Base-by-base conservation (phyloP, 2,113 vertebrate genomes). In the Pelusios castaneus region DNA sequence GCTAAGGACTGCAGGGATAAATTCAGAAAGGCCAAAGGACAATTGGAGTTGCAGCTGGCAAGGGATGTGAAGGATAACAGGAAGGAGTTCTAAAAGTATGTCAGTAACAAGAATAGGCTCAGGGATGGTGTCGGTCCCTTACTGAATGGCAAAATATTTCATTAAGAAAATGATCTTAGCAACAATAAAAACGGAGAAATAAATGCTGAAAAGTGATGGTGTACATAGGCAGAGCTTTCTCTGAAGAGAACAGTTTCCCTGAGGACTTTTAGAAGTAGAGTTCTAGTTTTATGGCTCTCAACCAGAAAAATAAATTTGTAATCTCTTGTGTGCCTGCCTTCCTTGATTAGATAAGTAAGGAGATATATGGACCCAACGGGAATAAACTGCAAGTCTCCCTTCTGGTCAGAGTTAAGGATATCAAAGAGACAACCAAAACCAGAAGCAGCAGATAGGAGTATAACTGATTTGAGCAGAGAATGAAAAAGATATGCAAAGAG, bases 241-340 rank as follows among this genome's bases (percentile, higher is more conserved):
- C 17, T 84, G 56, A 82, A 88, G 75, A 56, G 78, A 80, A 34
- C 56, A 90, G 63, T 52, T 95, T 81, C 73, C 87, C 80, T 49
- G 76, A 22, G 43, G 73, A 14, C 22, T 76, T 76, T 45, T 45
- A 27, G 13, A 45, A 76, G 76, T 43, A 78, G 80, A 92, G 60
- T 11, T 92, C 89, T 75, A 81, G 84, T n/a, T 54, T 95, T 91
- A 49, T 81, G 89, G 43, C 84, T 87, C 24, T 34, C 51, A 5
- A 2, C 58, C 5, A 52, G 22, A 5, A 56, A 91, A 87, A 76
- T 6, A 5, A 3, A 84, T 84, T 67, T 67, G 54, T 6, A 77
- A n/a, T 24, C 60, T 31, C 79, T 16, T 52, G 3, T 6, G 1
- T 12, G 83, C 5, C 52, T 76, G 52, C 73, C 54, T 52, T 85